These are phyloP conservation scores for Nannobrachium achirus DNA, from an alignment of 2,113 vertebrate species.

Conservation along the genomic window DNA sequence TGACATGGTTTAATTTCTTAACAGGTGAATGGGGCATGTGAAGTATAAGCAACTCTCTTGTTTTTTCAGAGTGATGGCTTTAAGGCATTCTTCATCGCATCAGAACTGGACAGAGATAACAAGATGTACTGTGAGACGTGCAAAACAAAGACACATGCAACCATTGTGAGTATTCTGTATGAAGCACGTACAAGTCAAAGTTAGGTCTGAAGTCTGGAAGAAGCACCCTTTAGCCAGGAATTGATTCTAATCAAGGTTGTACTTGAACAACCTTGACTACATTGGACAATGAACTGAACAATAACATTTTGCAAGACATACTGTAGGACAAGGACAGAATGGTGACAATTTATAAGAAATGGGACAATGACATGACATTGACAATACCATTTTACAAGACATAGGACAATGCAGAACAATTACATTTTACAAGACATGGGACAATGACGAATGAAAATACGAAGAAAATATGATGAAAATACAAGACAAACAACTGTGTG, in stretches of 20 bases:
- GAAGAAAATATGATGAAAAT: too few relatives aligned
- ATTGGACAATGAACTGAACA: too few relatives aligned
- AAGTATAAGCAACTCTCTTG: not conserved
- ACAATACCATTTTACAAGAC: too few relatives aligned
- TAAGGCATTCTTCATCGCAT: constrained; percentile 44
- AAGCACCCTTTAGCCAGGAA: too few relatives aligned
- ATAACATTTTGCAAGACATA: too few relatives aligned
- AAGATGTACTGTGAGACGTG: constrained; percentile 66
- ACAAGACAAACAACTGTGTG: too few relatives aligned
- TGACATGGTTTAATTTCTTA: not conserved
- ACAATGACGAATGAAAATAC: too few relatives aligned
- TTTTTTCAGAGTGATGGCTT: constrained; percentile 49
- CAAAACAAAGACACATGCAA: constrained; percentile 51
- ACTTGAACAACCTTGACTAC: not conserved
- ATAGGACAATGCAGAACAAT: too few relatives aligned
- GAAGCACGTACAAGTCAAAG: not conserved
- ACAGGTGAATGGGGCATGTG: not conserved
- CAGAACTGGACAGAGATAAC: constrained; percentile 53
- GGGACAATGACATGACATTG: too few relatives aligned
- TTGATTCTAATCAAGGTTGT: not conserved
- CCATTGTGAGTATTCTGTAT: constrained; percentile 54
- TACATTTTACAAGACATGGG: too few relatives aligned
- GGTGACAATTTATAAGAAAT: too few relatives aligned
- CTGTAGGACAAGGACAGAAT: too few relatives aligned
- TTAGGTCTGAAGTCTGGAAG: not conserved